These are phyloP conservation scores for Sphinx pinastri DNA, from an alignment of 2,888 invertebrate genomes.

Conservation along the genomic window DNA sequence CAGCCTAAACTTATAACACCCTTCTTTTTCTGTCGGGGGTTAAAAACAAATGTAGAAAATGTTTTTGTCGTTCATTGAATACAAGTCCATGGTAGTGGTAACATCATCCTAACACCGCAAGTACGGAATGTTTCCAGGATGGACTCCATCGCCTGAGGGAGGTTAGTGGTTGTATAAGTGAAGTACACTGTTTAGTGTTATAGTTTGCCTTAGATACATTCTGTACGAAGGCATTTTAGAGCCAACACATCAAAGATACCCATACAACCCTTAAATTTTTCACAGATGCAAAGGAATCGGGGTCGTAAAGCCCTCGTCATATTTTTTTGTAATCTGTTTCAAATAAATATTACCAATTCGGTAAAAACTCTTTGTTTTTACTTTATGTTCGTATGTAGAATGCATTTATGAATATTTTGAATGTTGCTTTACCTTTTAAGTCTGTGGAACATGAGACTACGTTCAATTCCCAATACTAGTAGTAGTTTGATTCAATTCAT, in stretches of 20 bases:
- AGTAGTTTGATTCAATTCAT: too few relatives aligned
- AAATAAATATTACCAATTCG: too few relatives aligned
- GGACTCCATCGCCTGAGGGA: neutral
- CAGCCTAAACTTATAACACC: too few relatives aligned
- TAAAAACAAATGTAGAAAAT: too few relatives aligned
- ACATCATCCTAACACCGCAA: neutral
- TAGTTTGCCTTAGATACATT: neutral
- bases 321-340: too few relatives aligned
- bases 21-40: too few relatives aligned
- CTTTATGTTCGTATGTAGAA: too few relatives aligned
- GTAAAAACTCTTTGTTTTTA: too few relatives aligned
- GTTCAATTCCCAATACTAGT: too few relatives aligned
- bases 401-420: too few relatives aligned
- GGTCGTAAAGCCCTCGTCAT: neutral
- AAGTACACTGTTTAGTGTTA: conserved; percentile 20
- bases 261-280: neutral
- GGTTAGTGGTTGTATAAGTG: conserved; percentile 13
- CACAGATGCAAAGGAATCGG: neutral
- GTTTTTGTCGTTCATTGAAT: neutral
- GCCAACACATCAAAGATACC: neutral
- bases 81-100: neutral
- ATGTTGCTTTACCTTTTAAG: too few relatives aligned
- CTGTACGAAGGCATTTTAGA: neutral
- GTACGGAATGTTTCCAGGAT: conserved; percentile 3
- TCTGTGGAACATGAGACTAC: too few relatives aligned